Evolutionary conservation across 2,797 vertebrate species (phyloP), one percentile per base, ranked within the genome.

Genomic region (Lithobates sylvaticus): DNA sequence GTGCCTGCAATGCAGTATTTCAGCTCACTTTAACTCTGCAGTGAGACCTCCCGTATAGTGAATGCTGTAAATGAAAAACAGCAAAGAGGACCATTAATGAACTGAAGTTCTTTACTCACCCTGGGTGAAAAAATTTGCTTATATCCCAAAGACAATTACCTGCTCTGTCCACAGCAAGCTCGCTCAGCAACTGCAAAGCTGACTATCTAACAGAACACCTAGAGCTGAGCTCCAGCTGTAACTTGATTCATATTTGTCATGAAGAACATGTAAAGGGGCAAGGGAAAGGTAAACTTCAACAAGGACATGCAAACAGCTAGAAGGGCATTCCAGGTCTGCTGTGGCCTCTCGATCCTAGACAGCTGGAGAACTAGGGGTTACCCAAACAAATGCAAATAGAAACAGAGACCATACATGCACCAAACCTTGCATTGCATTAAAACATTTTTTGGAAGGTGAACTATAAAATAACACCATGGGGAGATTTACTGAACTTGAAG

Each of bases 1-100:
- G 80, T 77, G 34, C 54, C 85, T 87, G 85, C 85, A 87, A 78
- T 87, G 85, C 85, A 87, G 85, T 77, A 87, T 83, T 86, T 87
- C 44, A 87, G 81, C 81, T 78, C 44, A 78, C 74, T 82, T 78
- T 36, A 39, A 42, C 42, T 78, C 75, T 87, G 85, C 85, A 87
- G 85, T 39, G 34, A 87, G 69, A 83, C 75, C 74, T 83, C 73
- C 68, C 6, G 39, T 42, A 78, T 73, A 42, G 27, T 83, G 47
- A 78, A 64, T 54, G 75, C 80, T 65, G 69, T 21, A 83, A 78
- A 36, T 78, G 54, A 65, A 78, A 29, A 61, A 50, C 68, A 78
- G 50, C 39, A 32, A 39, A 58, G 27, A 18, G 47, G 61, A 26
- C 75, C 32, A 69, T 50, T 83, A 54, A 73, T 78, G 65, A 34